phyloP scores from a whole-genome alignment of 2,113 vertebrate species.

The Dicerorhinus sumatrensis region DNA sequence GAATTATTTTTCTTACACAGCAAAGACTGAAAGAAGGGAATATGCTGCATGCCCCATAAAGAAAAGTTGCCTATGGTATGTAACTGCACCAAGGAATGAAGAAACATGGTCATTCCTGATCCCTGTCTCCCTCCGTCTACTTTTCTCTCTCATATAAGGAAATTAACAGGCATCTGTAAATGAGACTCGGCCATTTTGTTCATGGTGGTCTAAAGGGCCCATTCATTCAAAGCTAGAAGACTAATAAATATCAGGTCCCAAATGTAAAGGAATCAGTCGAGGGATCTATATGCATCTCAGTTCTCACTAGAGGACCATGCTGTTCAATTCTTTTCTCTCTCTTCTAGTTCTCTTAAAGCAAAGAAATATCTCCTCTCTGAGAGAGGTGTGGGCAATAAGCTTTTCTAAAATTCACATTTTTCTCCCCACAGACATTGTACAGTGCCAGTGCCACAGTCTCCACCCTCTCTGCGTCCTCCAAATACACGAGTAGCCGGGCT shows the following conservation, averaged over 20 bases:
- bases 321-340: not conserved
- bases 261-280: not conserved
- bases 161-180: not conserved
- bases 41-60: not conserved
- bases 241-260: not conserved
- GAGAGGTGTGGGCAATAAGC: not conserved
- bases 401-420: not conserved
- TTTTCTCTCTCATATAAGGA: slow-evolving; percentile 1
- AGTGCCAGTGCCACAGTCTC: not conserved
- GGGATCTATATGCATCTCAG: not conserved
- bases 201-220: slow-evolving; percentile 23
- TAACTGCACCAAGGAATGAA: slow-evolving; percentile 68
- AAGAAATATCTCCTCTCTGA: not conserved
- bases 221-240: not conserved
- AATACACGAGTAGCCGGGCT: not conserved
- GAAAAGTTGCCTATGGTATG: not conserved
- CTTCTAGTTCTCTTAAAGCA: not conserved
- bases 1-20: slow-evolving; percentile 35
- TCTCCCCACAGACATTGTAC: not conserved
- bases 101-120: slow-evolving; percentile 35
- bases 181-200: slow-evolving; percentile 21
- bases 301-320: not conserved
- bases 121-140: not conserved
- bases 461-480: not conserved
- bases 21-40: slow-evolving; percentile 30